Evolutionary conservation across 2,113 vertebrate genomes (phyloP), one percentile per base, ranked within the genome.

Genomic region (Paedocypris sp.): DNA sequence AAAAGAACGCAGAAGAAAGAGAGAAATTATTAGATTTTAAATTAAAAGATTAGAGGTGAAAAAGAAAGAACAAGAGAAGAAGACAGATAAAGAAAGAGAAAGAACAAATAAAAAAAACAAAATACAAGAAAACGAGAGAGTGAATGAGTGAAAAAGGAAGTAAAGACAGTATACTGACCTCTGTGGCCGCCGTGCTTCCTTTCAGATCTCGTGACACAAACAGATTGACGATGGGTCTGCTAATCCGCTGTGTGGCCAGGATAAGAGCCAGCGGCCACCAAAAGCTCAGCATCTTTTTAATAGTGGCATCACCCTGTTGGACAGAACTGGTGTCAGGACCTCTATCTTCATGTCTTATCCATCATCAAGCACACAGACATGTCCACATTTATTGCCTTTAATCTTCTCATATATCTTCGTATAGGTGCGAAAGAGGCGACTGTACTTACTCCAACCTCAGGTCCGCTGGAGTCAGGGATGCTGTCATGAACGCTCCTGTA

Each of bases 221-320:
- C 63, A 99, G 90, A 75, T 99, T 99, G 75, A 99, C 95, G 9
- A 99, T 97, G 7, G 95, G 95, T 57, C 95, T 80, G 28, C 95
- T 98, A 81, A 99, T 99, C 39, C 94, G 73, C 80, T 99, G 95
- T 3, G 95, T 98, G 16, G 95, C 95, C 76, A 98, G 70, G 73
- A 97, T 97, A 46, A 98, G 87, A 0, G 94, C 94, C 80, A 98
- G 73, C 22, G 94, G 94, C 94, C 94, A 98, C 94, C 94, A 98
- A 81, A 99, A 99, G 64, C 85, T 90, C 75, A 99, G 81, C 95
- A 99, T 99, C 85, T 95, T 98, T 71, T 85, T 90, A 79, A 99
- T 84, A 2, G 95, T 97, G 53, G 92, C 93, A 25, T 98, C 95
- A 9, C 95, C 95, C 95, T 99, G 49, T 60, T 23, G 64, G 35